Evolutionary conservation across 2,113 vertebrate species (phyloP).

Genomic region (Brachirus orientalis): DNA sequence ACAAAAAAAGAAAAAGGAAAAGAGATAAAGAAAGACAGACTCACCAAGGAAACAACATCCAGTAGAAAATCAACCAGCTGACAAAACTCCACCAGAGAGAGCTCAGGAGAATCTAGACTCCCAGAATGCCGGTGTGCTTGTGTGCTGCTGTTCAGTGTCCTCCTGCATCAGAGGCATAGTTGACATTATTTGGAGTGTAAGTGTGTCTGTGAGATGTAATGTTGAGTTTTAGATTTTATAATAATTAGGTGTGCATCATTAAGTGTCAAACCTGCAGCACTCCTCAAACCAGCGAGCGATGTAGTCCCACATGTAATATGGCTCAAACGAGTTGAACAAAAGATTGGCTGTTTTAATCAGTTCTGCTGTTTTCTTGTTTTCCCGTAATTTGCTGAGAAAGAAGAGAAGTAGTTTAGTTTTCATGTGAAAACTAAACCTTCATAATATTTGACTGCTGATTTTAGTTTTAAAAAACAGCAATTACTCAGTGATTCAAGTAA

Average conservation of each 20-base stretch:
- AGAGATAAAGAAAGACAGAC: slow-evolving; percentile 39
- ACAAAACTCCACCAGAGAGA: slow-evolving; percentile 94
- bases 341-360: slow-evolving; percentile 99
- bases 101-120: slow-evolving; percentile 81
- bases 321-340: slow-evolving; percentile 98
- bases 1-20: neutral
- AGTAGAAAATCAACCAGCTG: slow-evolving; percentile 96
- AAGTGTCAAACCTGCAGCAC: slow-evolving; percentile 89
- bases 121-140: slow-evolving; percentile 75
- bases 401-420: slow-evolving; percentile 1
- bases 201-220: neutral
- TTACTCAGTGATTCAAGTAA: no score
- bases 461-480: neutral
- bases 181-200: no score
- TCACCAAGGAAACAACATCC: slow-evolving; percentile 99
- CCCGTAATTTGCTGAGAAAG: slow-evolving; percentile 90
- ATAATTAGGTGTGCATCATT: neutral
- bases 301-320: slow-evolving; percentile 99
- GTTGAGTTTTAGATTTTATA: neutral
- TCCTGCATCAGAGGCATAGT: slow-evolving; percentile 77
- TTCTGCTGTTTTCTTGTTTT: slow-evolving; percentile 98
- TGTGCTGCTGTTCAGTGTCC: slow-evolving; percentile 84
- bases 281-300: slow-evolving; percentile 98
- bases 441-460: neutral
- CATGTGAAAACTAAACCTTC: neutral